Percentiles rank a stretch among this genome's conserved stretches.
Evolutionary conservation across 2,113 vertebrate species (phyloP).

Genomic region (Pachycephala philippinensis): DNA sequence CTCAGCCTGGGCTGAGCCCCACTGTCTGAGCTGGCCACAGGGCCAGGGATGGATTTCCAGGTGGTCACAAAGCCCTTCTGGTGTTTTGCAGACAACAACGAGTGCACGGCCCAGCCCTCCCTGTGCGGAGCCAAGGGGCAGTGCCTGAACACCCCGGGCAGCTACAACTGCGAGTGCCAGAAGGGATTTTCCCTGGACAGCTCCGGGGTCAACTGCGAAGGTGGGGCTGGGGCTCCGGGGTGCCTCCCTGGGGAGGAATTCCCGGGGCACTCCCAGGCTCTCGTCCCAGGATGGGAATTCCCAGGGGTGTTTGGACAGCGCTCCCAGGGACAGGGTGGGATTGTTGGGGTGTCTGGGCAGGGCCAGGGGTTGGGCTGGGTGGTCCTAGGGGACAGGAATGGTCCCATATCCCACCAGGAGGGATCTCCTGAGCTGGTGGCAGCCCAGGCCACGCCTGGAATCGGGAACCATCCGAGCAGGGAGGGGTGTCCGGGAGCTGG

Average conservation of each 20-base stretch:
- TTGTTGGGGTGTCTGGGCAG: not conserved
- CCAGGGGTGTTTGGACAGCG: rapidly evolving
- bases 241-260: not conserved
- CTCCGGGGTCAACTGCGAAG: constrained; percentile 84
- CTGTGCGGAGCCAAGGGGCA: constrained; percentile 80
- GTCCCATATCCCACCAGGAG: not conserved
- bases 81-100: constrained; percentile 83
- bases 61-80: rapidly evolving
- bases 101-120: constrained; percentile 79
- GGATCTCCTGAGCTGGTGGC: not conserved
- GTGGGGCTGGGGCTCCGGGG: constrained; percentile 60
- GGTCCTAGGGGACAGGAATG: not conserved
- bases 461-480: not conserved
- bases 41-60: not conserved
- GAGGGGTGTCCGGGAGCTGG: not conserved
- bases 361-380: not conserved
- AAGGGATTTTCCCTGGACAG: constrained; percentile 87
- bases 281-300: not conserved
- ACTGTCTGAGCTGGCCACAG: rapidly evolving
- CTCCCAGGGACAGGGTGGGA: not conserved
- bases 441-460: not conserved
- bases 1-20: not conserved
- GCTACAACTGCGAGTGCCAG: constrained; percentile 90
- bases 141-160: constrained; percentile 87
- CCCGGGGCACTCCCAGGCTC: not conserved